Percentiles rank a stretch among this genome's conserved stretches.
Conservation (phyloP, 2,113 vertebrate species). For the Caracal caracal region DNA sequence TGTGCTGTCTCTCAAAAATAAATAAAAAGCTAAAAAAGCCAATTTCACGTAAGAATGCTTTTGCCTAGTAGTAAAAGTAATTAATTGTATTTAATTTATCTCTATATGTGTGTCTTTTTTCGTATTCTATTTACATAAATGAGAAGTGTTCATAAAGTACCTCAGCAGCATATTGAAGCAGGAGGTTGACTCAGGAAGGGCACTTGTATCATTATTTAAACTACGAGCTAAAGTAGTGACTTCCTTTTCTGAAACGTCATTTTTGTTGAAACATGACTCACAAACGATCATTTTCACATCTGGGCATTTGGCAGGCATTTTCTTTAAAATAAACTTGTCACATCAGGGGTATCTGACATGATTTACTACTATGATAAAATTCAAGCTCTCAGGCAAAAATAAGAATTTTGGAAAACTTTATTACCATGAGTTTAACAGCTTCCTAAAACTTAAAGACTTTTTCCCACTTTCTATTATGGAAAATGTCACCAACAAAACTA, state of each 20-base stretch:
- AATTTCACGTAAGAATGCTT: background rate
- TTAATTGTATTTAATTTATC: background rate
- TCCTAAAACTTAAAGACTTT: background rate
- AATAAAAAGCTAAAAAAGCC: background rate
- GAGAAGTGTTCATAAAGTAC: background rate
- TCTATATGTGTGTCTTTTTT: background rate
- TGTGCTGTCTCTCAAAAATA: no score
- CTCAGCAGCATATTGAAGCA: background rate
- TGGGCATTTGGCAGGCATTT: background rate
- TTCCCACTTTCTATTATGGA: background rate
- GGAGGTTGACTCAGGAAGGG: background rate
- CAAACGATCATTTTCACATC: background rate
- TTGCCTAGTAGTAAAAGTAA: slow-evolving; percentile 7
- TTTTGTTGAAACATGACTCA: background rate
- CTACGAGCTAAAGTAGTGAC: background rate
- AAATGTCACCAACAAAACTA: background rate
- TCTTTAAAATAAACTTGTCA: slow-evolving; percentile 15
- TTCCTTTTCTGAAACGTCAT: background rate
- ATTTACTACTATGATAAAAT: background rate
- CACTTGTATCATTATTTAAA: background rate
- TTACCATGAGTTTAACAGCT: background rate
- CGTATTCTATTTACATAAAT: background rate
- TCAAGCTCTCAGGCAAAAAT: slow-evolving; percentile 2
- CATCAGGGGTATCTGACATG: background rate
- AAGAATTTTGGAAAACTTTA: background rate